These are phyloP conservation scores for Channa striata DNA, from an alignment of 2,797 vertebrate genomes.

Conservation along the genomic window DNA sequence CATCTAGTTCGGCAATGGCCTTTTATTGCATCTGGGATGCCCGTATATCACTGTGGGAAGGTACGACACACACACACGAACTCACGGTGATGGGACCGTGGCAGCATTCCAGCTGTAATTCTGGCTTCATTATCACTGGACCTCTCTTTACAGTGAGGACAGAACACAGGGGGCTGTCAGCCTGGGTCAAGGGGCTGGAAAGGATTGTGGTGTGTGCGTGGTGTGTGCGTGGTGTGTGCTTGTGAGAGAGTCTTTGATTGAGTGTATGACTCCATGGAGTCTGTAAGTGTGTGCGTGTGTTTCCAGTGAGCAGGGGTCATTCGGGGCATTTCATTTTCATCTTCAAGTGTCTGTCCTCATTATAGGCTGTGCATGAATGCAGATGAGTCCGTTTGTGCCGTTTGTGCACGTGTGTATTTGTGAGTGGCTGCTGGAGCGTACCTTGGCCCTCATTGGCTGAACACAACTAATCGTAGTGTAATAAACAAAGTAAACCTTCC, in stretches of 20 bases:
- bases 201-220: slow-evolving; percentile 25
- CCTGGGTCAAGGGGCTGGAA: slow-evolving; percentile 56
- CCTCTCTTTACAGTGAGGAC: slow-evolving; percentile 49
- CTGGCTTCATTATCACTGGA: slow-evolving; percentile 67
- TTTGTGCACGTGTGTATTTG: slow-evolving; percentile 14
- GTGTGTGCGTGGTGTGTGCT: neutral
- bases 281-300: slow-evolving; percentile 1
- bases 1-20: slow-evolving; percentile 33
- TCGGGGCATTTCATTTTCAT: slow-evolving; percentile 33
- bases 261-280: too few relatives aligned
- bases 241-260: too few relatives aligned
- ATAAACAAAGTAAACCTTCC: slow-evolving; percentile 74
- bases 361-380: slow-evolving; percentile 11
- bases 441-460: slow-evolving; percentile 20
- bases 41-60: too few relatives aligned
- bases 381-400: slow-evolving; percentile 1
- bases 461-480: slow-evolving; percentile 71
- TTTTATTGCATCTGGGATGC: slow-evolving; percentile 85
- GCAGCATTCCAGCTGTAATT: slow-evolving; percentile 63
- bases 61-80: slow-evolving; percentile 73
- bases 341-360: slow-evolving; percentile 33
- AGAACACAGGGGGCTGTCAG: slow-evolving; percentile 58
- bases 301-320: slow-evolving; percentile 23
- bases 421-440: slow-evolving; percentile 34
- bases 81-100: slow-evolving; percentile 39